These are phyloP conservation scores for Macrostomum lignano DNA, from an alignment of 1,140 invertebrate genomes.

Conservation along the genomic window DNA sequence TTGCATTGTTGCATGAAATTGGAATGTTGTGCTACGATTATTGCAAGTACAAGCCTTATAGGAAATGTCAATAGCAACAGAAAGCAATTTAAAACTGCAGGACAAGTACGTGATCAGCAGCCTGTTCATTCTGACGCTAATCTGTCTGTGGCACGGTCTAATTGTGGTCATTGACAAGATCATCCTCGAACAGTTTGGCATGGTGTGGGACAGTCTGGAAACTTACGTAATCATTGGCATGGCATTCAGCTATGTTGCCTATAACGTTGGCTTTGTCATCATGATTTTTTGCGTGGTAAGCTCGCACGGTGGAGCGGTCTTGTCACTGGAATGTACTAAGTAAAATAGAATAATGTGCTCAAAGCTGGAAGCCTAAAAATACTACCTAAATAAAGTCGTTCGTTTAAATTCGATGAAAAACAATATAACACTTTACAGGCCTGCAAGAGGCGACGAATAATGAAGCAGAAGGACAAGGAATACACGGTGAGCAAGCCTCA, in stretches of 20 bases:
- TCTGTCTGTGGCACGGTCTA: constrained; percentile 12
- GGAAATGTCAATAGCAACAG: not conserved
- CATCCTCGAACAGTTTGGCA: not conserved
- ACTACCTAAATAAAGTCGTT: too few relatives aligned
- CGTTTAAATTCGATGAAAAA: too few relatives aligned
- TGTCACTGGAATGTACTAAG: too few relatives aligned
- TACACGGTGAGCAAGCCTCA: too few relatives aligned
- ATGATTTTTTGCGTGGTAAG: constrained; percentile 6
- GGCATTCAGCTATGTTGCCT: not conserved
- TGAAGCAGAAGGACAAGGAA: too few relatives aligned
- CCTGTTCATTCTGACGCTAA: constrained; percentile 9
- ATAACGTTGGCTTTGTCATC: constrained; percentile 4
- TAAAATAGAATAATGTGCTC: too few relatives aligned
- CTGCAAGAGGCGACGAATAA: too few relatives aligned
- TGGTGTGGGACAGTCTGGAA: constrained; percentile 2
- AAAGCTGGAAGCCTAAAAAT: too few relatives aligned
- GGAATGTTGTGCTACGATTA: not conserved
- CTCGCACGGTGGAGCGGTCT: not conserved
- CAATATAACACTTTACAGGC: too few relatives aligned
- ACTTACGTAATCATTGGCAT: constrained; percentile 4
- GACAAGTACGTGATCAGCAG: constrained; percentile 12
- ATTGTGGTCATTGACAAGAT: constrained; percentile 7
- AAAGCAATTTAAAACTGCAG: constrained; percentile 5
- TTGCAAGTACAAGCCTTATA: not conserved
- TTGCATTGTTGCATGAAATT: too few relatives aligned